A percentile compares a stretch with the other conserved stretches of the same genome.
Conservation (phyloP, 2,797 vertebrate species). For the Melanotaenia trifasciata region DNA sequence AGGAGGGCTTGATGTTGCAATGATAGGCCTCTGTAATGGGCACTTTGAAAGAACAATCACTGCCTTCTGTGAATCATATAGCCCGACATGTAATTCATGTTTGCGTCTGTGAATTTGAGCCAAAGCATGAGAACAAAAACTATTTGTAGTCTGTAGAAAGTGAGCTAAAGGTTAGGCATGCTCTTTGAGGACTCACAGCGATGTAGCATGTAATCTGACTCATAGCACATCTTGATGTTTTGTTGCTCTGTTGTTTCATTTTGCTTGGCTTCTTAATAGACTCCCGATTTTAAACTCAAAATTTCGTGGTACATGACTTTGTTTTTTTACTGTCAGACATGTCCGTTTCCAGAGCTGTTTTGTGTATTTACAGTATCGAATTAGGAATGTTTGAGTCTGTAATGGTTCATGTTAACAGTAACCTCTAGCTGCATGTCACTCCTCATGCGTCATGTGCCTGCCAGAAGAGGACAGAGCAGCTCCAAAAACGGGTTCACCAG, state of each 20-base stretch:
- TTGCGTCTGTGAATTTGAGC: slow-evolving; percentile 75
- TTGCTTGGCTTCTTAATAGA: slow-evolving; percentile 23
- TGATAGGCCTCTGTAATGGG: slow-evolving; percentile 84
- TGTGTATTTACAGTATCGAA: slow-evolving; percentile 43
- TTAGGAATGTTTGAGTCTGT: slow-evolving; percentile 37
- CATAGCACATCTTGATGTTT: slow-evolving; percentile 35
- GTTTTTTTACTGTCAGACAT: slow-evolving; percentile 49
- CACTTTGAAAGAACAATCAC: slow-evolving; percentile 80
- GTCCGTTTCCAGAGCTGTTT: slow-evolving; percentile 3
- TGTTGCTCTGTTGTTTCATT: slow-evolving; percentile 23
- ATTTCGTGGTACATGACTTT: slow-evolving; percentile 51
- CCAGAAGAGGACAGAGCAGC: neutral
- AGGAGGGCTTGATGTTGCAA: slow-evolving; percentile 84
- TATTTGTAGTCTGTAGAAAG: slow-evolving; percentile 63
- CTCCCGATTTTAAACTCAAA: slow-evolving; percentile 46
- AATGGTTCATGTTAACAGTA: slow-evolving; percentile 25
- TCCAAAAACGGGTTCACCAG: neutral
- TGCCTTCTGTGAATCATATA: slow-evolving; percentile 80
- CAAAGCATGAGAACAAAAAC: slow-evolving; percentile 69
- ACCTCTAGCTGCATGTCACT: neutral
- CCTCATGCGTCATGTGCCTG: slow-evolving; percentile 1
- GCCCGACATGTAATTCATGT: slow-evolving; percentile 78
- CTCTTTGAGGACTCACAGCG: slow-evolving; percentile 44
- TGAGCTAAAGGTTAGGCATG: slow-evolving; percentile 55
- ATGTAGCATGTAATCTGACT: slow-evolving; percentile 42